Conservation (phyloP, 2,113 vertebrate species). For the Macquaria ambigua region DNA sequence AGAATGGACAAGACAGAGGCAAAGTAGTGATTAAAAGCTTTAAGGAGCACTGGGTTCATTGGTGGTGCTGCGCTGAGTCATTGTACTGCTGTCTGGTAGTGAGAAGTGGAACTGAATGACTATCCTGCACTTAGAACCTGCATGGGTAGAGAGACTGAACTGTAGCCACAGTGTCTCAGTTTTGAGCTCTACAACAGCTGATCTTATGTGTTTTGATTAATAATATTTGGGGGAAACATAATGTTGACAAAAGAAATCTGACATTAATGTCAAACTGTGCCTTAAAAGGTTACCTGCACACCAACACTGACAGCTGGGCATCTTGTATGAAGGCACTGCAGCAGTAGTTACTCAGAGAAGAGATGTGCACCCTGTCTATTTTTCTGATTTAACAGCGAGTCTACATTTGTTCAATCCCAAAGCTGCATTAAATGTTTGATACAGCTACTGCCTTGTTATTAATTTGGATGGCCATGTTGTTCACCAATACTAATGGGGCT, state of each 20-base stretch:
- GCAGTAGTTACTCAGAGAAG: too few species aligned
- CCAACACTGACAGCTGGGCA: neutral
- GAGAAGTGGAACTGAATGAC: neutral
- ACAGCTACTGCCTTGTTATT: too few species aligned
- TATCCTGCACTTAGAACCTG: neutral
- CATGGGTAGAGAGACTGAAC: neutral
- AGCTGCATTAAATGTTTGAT: too few species aligned
- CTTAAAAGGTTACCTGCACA: neutral
- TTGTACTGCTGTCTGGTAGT: constrained; percentile 25
- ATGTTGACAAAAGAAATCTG: neutral
- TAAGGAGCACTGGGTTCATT: neutral
- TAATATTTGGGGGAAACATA: neutral
- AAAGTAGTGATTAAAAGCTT: constrained; percentile 8
- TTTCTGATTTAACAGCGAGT: too few species aligned
- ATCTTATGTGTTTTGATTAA: neutral
- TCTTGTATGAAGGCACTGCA: too few species aligned
- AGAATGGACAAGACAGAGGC: neutral
- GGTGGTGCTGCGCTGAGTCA: neutral
- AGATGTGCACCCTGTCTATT: too few species aligned
- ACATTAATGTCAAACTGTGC: neutral
- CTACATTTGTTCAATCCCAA: too few species aligned
- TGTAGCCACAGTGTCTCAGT: neutral
- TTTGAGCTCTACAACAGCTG: neutral
- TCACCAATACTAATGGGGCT: too few species aligned
- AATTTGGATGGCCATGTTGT: too few species aligned